phyloP scores from a whole-genome alignment of 1,140 invertebrate genomes.

The Zaprionus lachaisei region DNA sequence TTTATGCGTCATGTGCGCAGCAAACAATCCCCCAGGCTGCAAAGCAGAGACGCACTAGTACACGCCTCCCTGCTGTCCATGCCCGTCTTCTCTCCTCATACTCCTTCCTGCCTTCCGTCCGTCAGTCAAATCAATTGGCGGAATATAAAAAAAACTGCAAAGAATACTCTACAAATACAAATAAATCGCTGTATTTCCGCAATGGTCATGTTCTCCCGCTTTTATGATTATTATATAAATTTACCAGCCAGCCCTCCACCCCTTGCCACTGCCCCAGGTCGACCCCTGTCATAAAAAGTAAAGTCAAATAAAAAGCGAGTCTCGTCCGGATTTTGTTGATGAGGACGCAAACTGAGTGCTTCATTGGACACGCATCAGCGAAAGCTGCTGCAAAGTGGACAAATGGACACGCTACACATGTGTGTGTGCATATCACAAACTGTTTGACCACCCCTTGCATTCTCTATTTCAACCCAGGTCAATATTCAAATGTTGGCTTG shows the following conservation, averaged over 20 bases:
- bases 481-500: constrained; percentile 69
- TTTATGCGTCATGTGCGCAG: constrained; percentile 66
- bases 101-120: constrained; percentile 7
- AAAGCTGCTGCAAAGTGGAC: constrained; percentile 29
- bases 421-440: constrained; percentile 30
- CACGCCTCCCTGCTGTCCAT: neutral
- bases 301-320: constrained; percentile 68
- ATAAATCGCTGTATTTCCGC: constrained; percentile 80
- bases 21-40: constrained; percentile 54
- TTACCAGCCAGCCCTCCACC: constrained; percentile 20
- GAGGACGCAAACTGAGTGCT: constrained; percentile 60
- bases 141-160: constrained; percentile 60
- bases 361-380: constrained; percentile 52
- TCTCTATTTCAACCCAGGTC: constrained; percentile 18
- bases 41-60: neutral
- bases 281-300: constrained; percentile 62
- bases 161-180: constrained; percentile 70
- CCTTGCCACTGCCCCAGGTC: neutral
- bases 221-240: constrained; percentile 82
- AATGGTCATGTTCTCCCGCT: constrained; percentile 72
- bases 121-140: constrained; percentile 78
- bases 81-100: neutral
- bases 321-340: constrained; percentile 42
- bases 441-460: neutral
- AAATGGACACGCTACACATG: constrained; percentile 3